phyloP scores from a whole-genome alignment of 30 jellyfish, hydroid and myxozoan species.

The Aurelia sp. region DNA sequence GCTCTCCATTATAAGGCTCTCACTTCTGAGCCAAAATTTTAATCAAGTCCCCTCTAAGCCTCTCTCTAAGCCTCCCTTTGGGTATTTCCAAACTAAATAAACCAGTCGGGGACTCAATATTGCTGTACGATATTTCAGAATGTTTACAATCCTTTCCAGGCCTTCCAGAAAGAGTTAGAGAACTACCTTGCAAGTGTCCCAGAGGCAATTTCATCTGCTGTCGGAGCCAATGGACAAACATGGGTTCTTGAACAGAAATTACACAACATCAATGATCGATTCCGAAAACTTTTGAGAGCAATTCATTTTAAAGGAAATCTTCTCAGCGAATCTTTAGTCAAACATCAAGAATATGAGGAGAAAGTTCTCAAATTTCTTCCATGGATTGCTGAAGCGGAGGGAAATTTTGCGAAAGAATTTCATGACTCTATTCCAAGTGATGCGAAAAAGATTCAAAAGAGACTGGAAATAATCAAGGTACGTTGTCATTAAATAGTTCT shows the following conservation, averaged over 20 bases:
- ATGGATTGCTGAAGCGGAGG: slow-evolving; percentile 90
- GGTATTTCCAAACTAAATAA: too few relatives aligned
- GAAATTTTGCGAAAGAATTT: slow-evolving; percentile 80
- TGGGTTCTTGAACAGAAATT: slow-evolving; percentile 98
- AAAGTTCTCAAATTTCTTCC: slow-evolving; percentile 87
- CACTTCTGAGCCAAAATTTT: too few relatives aligned
- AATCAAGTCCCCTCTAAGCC: too few relatives aligned
- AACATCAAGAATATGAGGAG: slow-evolving; percentile 88
- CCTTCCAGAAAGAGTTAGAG: slow-evolving; percentile 95
- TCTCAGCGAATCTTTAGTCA: slow-evolving; percentile 84
- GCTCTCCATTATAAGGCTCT: too few relatives aligned
- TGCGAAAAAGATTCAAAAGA: slow-evolving; percentile 75
- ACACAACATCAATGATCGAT: slow-evolving; percentile 93
- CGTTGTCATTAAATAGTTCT: not conserved
- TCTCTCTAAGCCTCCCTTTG: too few relatives aligned
- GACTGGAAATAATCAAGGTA: slow-evolving; percentile 84
- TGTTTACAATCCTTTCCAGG: slow-evolving; percentile 35
- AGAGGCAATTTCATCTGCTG: slow-evolving; percentile 84
- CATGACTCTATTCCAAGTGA: slow-evolving; percentile 94
- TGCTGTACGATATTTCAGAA: too few relatives aligned
- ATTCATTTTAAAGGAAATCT: slow-evolving; percentile 88
- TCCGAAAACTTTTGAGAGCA: slow-evolving; percentile 84
- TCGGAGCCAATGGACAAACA: slow-evolving; percentile 90
- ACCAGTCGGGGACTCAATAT: too few relatives aligned
- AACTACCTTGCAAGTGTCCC: slow-evolving; percentile 95